Conservation (phyloP, 2,888 invertebrate genomes). For the Xylophagus ater region DNA sequence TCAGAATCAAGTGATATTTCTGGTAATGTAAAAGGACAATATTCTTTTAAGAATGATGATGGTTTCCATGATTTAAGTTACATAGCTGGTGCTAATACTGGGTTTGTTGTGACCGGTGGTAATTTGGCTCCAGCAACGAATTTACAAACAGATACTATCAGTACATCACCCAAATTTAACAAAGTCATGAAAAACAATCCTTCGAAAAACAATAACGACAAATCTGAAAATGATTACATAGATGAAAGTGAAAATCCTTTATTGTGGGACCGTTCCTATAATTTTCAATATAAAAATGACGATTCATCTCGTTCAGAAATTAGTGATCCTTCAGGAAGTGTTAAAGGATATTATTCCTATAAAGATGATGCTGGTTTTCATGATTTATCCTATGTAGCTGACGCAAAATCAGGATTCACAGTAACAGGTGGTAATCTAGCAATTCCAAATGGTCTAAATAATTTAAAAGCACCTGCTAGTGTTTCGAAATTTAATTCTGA, state of each 20-base stretch:
- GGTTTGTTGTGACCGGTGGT: slow-evolving; percentile 43
- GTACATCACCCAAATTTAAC: slow-evolving; percentile 19
- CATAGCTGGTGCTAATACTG: slow-evolving; percentile 59
- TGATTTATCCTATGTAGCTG: slow-evolving; percentile 56
- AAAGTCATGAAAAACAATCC: slow-evolving; percentile 4
- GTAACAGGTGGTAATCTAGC: slow-evolving; percentile 25
- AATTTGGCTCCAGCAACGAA: slow-evolving; percentile 24
- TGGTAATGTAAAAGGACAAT: slow-evolving; percentile 44
- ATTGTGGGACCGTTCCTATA: slow-evolving; percentile 13
- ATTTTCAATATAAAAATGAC: slow-evolving; percentile 3
- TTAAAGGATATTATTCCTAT: slow-evolving; percentile 48
- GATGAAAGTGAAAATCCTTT: slow-evolving; percentile 22
- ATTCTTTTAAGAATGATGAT: slow-evolving; percentile 57
- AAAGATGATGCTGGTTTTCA: slow-evolving; percentile 56
- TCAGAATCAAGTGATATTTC: slow-evolving; percentile 29
- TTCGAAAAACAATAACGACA: slow-evolving; percentile 14
- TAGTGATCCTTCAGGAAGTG: slow-evolving; percentile 21
- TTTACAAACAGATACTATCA: background rate
- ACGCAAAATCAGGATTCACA: slow-evolving; percentile 51
- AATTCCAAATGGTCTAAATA: slow-evolving; percentile 15
- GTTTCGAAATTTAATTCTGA: no score
- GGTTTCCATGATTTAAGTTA: slow-evolving; percentile 62
- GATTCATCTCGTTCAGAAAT: slow-evolving; percentile 29
- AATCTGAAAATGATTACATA: slow-evolving; percentile 18
- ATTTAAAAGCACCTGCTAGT: background rate